phyloP scores from a whole-genome alignment of 2,113 vertebrate species.

The Lutjanus erythropterus region DNA sequence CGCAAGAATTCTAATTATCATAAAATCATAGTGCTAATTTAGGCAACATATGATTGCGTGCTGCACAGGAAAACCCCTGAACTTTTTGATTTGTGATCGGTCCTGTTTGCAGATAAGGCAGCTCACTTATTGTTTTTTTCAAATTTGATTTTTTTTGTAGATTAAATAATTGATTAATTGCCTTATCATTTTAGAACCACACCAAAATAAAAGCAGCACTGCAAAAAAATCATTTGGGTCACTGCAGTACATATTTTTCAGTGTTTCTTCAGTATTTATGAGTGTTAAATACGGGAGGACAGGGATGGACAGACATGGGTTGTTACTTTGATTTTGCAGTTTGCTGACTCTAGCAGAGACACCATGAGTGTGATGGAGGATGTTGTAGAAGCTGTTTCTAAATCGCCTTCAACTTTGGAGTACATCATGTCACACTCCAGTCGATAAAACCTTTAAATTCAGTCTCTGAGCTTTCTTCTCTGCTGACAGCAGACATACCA shows the following conservation, averaged over 20 bases:
- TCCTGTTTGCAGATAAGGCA: too few relatives aligned
- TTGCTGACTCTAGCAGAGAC: too few relatives aligned
- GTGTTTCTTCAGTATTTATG: not conserved
- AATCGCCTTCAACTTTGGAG: not conserved
- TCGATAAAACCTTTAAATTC: slow-evolving; percentile 1
- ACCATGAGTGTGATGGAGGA: not conserved
- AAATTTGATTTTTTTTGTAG: too few relatives aligned
- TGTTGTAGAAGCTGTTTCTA: not conserved
- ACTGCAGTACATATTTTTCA: not conserved
- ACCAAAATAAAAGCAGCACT: too few relatives aligned
- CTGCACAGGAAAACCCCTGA: too few relatives aligned
- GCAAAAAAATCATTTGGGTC: not conserved
- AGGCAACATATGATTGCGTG: too few relatives aligned
- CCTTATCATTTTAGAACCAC: too few relatives aligned
- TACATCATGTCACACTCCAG: not conserved
- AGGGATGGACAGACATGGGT: not conserved
- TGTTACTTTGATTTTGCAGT: not conserved
- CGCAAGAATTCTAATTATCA: too few relatives aligned
- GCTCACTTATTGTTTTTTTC: too few relatives aligned
- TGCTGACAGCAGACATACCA: not conserved
- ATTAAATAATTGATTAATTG: too few relatives aligned
- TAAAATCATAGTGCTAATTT: too few relatives aligned
- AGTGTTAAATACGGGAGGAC: not conserved
- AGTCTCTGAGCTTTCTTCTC: not conserved
- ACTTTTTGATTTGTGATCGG: too few relatives aligned